These are phyloP conservation scores for Drosophila eohydei DNA, from an alignment of 2,888 invertebrate species.

Conservation along the genomic window DNA sequence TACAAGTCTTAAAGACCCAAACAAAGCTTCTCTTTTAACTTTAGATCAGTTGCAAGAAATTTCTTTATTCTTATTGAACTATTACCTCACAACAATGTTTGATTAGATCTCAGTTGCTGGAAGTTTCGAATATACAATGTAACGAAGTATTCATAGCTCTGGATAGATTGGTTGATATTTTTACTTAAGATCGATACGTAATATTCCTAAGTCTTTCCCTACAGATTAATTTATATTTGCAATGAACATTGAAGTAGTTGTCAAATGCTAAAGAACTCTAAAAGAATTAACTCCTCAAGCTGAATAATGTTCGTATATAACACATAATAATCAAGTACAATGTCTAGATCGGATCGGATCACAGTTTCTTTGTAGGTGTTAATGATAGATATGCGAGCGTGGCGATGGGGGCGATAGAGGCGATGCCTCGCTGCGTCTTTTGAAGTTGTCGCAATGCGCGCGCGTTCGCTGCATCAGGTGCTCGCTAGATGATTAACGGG, in stretches of 20 bases:
- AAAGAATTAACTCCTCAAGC: background rate
- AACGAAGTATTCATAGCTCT: background rate
- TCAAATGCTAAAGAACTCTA: too few species aligned
- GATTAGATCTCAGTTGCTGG: background rate
- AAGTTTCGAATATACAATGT: background rate
- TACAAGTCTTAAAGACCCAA: background rate
- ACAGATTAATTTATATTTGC: too few species aligned
- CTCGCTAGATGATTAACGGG: constrained; percentile 37
- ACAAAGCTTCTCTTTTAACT: background rate
- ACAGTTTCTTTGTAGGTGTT: constrained; percentile 34
- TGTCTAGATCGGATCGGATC: constrained; percentile 18
- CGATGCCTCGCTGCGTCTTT: constrained; percentile 39
- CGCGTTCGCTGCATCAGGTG: constrained; percentile 47
- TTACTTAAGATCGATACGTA: too few species aligned
- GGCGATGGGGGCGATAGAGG: constrained; percentile 1
- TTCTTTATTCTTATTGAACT: background rate
- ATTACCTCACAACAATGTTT: too few species aligned
- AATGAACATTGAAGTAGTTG: too few species aligned
- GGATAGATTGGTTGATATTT: background rate
- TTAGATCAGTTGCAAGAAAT: background rate
- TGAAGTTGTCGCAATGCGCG: constrained; percentile 40
- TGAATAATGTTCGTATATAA: background rate
- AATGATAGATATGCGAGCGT: constrained; percentile 35
- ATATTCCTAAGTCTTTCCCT: too few species aligned
- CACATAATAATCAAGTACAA: background rate